Conservation (phyloP, 2,113 vertebrate species). For the Plecturocebus donacophilus region DNA sequence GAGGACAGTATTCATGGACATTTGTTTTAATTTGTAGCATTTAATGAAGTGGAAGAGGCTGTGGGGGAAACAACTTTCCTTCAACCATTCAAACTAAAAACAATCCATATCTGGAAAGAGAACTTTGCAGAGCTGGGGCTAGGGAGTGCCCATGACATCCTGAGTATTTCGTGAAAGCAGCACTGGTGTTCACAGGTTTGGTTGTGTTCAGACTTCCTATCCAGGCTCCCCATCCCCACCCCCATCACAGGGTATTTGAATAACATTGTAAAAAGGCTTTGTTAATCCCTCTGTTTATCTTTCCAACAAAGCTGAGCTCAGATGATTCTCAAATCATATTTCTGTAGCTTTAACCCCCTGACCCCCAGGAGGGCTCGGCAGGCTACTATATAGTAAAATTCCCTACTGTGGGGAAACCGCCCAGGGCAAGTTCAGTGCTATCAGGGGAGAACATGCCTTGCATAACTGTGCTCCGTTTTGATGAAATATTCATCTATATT, state of each 20-base stretch:
- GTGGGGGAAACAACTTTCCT: slow-evolving; percentile 6
- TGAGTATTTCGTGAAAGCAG: not conserved
- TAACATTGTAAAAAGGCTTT: slow-evolving; percentile 55
- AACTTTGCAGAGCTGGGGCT: not conserved
- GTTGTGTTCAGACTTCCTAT: not conserved
- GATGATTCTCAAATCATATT: slow-evolving; percentile 71
- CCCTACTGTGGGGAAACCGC: slow-evolving; percentile 48
- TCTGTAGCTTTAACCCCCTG: slow-evolving; percentile 75
- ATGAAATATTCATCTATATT: slow-evolving; percentile 69
- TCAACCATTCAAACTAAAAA: slow-evolving; percentile 17
- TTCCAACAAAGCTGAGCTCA: slow-evolving; percentile 67
- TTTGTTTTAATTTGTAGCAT: slow-evolving; percentile 24
- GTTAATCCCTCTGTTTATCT: slow-evolving; percentile 74
- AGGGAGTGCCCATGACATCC: not conserved
- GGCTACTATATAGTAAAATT: slow-evolving; percentile 36
- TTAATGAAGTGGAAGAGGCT: not conserved
- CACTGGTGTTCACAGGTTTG: not conserved
- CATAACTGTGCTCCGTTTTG: not conserved
- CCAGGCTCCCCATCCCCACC: not conserved
- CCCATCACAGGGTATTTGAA: slow-evolving; percentile 39
- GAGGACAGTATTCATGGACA: too few species aligned
- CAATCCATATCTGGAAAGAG: slow-evolving; percentile 27
- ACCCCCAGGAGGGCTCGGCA: slow-evolving; percentile 30
- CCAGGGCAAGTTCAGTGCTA: slow-evolving; percentile 26
- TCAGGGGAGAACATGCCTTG: not conserved